A percentile compares a stretch with the other conserved stretches of the same genome.
Conservation (phyloP, 2,113 vertebrate species). For the human region DNA sequence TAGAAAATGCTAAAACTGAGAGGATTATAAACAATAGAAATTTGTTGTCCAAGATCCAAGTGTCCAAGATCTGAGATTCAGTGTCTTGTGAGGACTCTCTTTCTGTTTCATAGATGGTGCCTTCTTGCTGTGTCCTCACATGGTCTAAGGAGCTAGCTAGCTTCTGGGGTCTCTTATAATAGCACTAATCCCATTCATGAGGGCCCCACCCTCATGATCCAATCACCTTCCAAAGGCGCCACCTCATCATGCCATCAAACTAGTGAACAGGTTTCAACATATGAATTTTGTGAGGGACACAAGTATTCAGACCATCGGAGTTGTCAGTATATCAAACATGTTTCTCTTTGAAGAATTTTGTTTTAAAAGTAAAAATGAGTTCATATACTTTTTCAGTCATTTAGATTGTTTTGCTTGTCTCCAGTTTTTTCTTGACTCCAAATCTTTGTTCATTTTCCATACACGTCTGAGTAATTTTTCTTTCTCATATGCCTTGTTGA, state of each 20-base stretch:
- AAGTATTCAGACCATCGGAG: neutral
- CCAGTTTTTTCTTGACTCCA: neutral
- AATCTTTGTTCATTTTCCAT: neutral
- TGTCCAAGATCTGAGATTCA: neutral
- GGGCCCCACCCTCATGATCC: neutral
- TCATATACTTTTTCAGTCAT: neutral
- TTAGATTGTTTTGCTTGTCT: neutral
- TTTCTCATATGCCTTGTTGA: neutral
- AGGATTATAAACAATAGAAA: neutral
- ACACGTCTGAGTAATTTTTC: neutral
- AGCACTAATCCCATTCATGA: neutral
- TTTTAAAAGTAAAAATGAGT: slow-evolving; percentile 14
- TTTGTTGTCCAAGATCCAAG: neutral
- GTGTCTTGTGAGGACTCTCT: neutral
- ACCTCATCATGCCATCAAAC: neutral
- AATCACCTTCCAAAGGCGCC: neutral
- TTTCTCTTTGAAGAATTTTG: neutral
- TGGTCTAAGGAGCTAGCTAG: neutral
- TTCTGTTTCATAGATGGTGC: neutral
- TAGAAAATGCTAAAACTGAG: neutral
- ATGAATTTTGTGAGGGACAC: neutral
- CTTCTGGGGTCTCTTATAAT: neutral
- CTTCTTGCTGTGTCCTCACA: neutral
- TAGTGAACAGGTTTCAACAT: neutral
- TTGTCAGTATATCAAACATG: neutral